Base-by-base conservation (phyloP, 2,797 vertebrate genomes). In the Gymnodraco acuticeps region DNA sequence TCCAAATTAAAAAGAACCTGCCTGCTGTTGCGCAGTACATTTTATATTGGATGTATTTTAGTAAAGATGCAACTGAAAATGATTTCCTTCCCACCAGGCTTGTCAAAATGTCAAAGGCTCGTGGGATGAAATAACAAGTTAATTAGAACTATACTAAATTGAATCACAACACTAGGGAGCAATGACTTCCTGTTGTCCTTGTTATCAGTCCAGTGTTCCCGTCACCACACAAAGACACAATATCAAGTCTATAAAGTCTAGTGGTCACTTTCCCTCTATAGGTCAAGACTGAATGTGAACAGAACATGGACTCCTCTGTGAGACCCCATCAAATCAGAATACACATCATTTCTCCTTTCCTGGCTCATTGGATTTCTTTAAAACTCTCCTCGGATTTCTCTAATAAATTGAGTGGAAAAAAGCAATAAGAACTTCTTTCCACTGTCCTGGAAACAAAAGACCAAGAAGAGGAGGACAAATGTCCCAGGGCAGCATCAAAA, bases 331-430 rank as follows among this genome's bases (percentile, higher is more conserved):
- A n/a, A 52, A 31, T 66, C 62, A 38, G 51, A 54, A 51, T 55
- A 66, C 70, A 75, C 20, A 27, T 27, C 20, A 9, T 17, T 33
- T 41, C 58, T 61, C 42, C 3, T 31, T 62, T 2, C 14, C 3
- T 12, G 27, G 45, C 45, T 88, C 42, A 15, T 9, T 33, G n/a
- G 17, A 66, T 46, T 66, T 68, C 73, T 81, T 59, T 70, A 11
- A 80, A 81, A 72, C 59, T 64, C 77, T 53, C 1, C 73, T 86
- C 67, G 27, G 8, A 58, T 89, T 84, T 70, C 69, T 64, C 74
- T n/a, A 60, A 73, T 88, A 82, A 88, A 85, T 66, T 33, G 59
- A 81, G 73, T 27, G 59, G 38, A 15, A 54, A 73, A 69, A 73
- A 52, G 60, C 55, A 46, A 52, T 42, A 31, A 54, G 15, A 72